Base-by-base conservation (phyloP, 2,113 vertebrate species). In the Ceyx cyanopectus region DNA sequence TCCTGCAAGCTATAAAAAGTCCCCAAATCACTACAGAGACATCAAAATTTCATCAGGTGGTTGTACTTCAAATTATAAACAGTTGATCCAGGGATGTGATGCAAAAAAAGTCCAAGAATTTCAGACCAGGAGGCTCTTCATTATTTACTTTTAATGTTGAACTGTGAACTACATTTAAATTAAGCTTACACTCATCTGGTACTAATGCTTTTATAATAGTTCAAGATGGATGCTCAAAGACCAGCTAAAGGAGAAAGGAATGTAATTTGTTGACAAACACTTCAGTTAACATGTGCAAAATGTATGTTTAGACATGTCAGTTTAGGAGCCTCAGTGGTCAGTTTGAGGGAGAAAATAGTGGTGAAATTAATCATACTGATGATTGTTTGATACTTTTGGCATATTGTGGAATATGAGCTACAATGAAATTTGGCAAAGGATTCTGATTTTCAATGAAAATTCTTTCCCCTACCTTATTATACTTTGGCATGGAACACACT, bases 261-360 rank as follows among this genome's bases (percentile, higher is more conserved):
- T 84, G 94, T 70, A 67, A 87, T 94, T 96, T 97, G 92, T 96
- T 97, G 97, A 97, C 95, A 97, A 97, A 97, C 80, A 94, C 46
- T 97, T 95, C 86, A 90, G 83, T 85, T 91, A 95, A 84, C 74
- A 94, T 43, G 54, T 87, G 67, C 88, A 82, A 96, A 93, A 20
- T 75, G 60, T 90, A 57, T 89, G 86, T 53, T 57, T 95, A 87
- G 34, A 51, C 69, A 91, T 17, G 10, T 56, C 9, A 29, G 46
- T 92, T 90, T 79, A 90, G 82, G 14, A 68, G 54, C 92, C 92
- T 84, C 77, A 78, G 66, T 87, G 95, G 95, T 93, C 90, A 96
- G 29, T 95, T 91, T 70, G 70, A 86, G 45, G 29, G 82, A 90
- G 81, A 68, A 89, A 97, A 91, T 74, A 90, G 54, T 7, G 0